A percentile compares a stretch with the other conserved stretches of the same genome.
Evolutionary conservation across 2,797 vertebrate genomes (phyloP).

Genomic region (Scleropages formosus): DNA sequence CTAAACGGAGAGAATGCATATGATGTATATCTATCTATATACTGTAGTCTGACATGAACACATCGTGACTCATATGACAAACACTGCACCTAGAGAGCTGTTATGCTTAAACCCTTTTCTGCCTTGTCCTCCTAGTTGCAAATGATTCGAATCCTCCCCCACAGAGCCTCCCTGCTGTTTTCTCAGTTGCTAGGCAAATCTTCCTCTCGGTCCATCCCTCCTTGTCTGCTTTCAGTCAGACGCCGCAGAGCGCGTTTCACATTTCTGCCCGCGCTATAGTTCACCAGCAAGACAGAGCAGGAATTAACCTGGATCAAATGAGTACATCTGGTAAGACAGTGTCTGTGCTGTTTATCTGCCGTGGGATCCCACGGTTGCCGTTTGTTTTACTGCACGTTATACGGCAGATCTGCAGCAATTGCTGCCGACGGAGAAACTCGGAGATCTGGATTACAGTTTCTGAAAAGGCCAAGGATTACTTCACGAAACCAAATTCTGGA

Average conservation of each 20-base stretch:
- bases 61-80: too few species aligned
- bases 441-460: too few species aligned
- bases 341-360: constrained; percentile 33
- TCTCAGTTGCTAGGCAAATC: constrained; percentile 57
- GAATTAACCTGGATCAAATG: constrained; percentile 14
- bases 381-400: too few species aligned
- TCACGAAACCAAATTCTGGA: neutral
- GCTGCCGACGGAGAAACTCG: constrained; percentile 31
- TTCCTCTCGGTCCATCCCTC: constrained; percentile 41
- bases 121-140: neutral
- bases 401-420: constrained; percentile 37
- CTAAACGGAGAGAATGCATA: too few species aligned
- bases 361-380: constrained; percentile 29
- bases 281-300: constrained; percentile 6
- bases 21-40: too few species aligned
- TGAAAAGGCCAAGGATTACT: neutral
- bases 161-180: constrained; percentile 40
- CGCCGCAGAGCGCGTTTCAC: constrained; percentile 39
- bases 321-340: constrained; percentile 21
- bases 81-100: too few species aligned
- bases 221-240: neutral
- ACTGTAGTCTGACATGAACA: too few species aligned
- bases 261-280: constrained; percentile 22
- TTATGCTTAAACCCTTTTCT: neutral
- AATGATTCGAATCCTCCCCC: constrained; percentile 12